Evolutionary conservation across 2,888 invertebrate genomes (phyloP), one percentile per base, ranked within the genome.

Genomic region (Hirtodrosophila cameraria): DNA sequence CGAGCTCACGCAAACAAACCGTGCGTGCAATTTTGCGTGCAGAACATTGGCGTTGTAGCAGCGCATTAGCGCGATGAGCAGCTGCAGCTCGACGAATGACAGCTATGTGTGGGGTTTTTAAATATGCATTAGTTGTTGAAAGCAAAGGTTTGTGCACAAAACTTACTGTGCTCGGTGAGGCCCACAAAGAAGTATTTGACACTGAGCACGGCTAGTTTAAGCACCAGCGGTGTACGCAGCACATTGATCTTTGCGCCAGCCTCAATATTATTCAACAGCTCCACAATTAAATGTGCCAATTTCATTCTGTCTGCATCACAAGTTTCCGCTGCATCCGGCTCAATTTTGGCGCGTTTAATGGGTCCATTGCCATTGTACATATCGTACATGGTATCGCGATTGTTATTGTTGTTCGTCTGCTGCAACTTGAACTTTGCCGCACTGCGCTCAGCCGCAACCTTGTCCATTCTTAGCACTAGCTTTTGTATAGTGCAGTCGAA

Each of bases 161-260:
- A 74, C 84, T 88, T 90, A 94, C 95, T 94, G 89, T 92, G 90
- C 78, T 95, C 93, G 50, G 93, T 93, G 58, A 96, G 92, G 78
- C 94, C 94, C 57, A 94, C 92, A 88, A 95, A 96, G 90, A 96
- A 96, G 87, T 96, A 96, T 77, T 94, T 93, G 2, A 95, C 94
- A 4, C 94, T 93, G 0, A 95, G 93, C 68, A 94, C 93, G 0
- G 95, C 94, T 11, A 96, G 91, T 89, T 94, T 95, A 13, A 96
- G 89, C 11, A 90, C 77, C 71, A 88, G 25, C 1, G 94, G 93
- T 31, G 93, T 93, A 0, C 94, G 93, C 8, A 94, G 92, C 11
- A 93, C 92, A 28, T 92, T 91, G 39, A 92, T 91, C 0, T 92
- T 92, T 0, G 93, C 92, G 0, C 94, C 93, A 68, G 94, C 91